Percentiles rank a stretch among this genome's conserved stretches.
These are phyloP conservation scores for Pseudomyrmex flavicornis DNA, from an alignment of 1,140 invertebrate genomes.

Conservation along the genomic window DNA sequence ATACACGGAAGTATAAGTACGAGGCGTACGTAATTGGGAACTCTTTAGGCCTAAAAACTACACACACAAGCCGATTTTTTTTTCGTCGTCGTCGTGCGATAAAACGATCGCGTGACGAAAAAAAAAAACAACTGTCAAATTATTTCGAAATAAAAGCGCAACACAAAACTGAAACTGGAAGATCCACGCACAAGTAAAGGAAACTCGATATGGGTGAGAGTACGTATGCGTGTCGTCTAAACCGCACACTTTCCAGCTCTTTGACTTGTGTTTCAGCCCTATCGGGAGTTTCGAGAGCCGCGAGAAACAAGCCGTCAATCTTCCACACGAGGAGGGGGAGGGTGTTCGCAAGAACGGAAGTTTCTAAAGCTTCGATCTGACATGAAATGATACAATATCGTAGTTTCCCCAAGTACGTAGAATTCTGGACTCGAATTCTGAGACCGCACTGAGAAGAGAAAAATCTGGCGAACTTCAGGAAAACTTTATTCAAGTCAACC, in stretches of 20 bases:
- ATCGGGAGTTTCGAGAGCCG: neutral
- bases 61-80: neutral
- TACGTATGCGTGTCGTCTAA: slow-evolving; percentile 56
- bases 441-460: no score
- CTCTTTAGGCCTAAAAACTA: neutral
- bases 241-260: slow-evolving; percentile 71
- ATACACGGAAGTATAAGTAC: neutral
- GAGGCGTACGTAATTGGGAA: neutral
- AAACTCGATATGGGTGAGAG: slow-evolving; percentile 70
- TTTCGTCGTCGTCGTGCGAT: no score
- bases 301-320: neutral
- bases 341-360: neutral
- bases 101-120: neutral
- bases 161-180: slow-evolving; percentile 61
- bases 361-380: neutral
- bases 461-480: no score
- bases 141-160: no score
- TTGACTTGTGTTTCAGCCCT: slow-evolving; percentile 68
- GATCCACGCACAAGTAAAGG: slow-evolving; percentile 39
- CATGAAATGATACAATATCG: neutral
- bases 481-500: no score
- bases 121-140: neutral
- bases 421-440: no score
- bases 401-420: neutral
- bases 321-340: no score